A percentile compares a stretch with the other conserved stretches of the same genome.
These are phyloP conservation scores for Drosophila oshimai DNA, from an alignment of 1,140 invertebrate species.

Conservation along the genomic window DNA sequence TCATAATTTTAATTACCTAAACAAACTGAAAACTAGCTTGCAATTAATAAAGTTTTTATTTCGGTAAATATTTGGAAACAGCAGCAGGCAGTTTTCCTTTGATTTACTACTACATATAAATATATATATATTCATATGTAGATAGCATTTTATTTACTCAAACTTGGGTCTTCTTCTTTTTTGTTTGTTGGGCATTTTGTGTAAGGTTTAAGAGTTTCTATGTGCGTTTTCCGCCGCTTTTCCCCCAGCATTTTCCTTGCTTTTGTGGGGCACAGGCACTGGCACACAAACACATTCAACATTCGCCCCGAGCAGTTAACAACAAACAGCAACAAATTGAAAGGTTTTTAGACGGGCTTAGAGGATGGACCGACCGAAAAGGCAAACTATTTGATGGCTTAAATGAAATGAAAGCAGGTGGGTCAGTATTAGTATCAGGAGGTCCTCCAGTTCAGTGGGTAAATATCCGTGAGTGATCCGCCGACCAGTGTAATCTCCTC, in stretches of 20 bases:
- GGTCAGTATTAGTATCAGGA: neutral
- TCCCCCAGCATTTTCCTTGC: neutral
- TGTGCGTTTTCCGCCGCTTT: neutral
- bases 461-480: constrained; percentile 32
- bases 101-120: constrained; percentile 1
- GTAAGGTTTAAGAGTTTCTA: neutral
- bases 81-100: constrained; percentile 28
- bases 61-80: constrained; percentile 63
- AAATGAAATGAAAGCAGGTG: constrained; percentile 27
- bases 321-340: constrained; percentile 39
- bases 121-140: neutral
- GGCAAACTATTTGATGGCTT: constrained; percentile 45
- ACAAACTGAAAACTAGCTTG: constrained; percentile 58
- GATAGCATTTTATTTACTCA: constrained; percentile 14
- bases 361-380: constrained; percentile 23
- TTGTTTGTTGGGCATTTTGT: neutral
- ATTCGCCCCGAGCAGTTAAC: constrained; percentile 20
- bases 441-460: neutral
- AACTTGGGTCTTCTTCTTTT: neutral
- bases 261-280: constrained; percentile 23
- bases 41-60: constrained; percentile 70
- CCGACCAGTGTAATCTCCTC: constrained; percentile 19
- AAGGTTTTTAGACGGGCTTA: constrained; percentile 19
- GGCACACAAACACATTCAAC: too few relatives aligned
- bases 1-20: constrained; percentile 75